Percentiles rank a stretch among this genome's conserved stretches.
Evolutionary conservation across 2,797 vertebrate genomes (phyloP).

Genomic region (Acipenser oxyrinchus): DNA sequence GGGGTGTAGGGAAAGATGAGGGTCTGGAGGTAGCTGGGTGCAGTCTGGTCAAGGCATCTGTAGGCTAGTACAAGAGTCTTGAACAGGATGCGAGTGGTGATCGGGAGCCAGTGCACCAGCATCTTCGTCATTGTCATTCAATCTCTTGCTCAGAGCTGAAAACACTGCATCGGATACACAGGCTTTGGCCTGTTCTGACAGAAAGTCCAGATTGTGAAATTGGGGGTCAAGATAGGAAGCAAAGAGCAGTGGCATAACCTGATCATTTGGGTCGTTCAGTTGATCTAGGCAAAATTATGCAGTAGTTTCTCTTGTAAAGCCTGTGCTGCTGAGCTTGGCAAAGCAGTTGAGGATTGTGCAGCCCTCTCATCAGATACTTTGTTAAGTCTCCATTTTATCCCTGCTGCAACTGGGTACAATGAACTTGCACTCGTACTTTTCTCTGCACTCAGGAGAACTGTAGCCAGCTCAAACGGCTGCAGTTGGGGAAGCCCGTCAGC

Average conservation of each 20-base stretch:
- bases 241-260: not conserved
- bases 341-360: not conserved
- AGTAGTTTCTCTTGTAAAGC: not conserved
- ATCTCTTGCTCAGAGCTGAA: not conserved
- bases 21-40: too few relatives aligned
- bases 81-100: too few relatives aligned
- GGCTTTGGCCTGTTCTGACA: not conserved
- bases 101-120: too few relatives aligned
- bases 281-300: not conserved
- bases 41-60: too few relatives aligned
- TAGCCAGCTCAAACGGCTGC: not conserved
- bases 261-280: not conserved
- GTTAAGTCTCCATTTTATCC: not conserved
- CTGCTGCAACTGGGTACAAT: not conserved
- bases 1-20: too few relatives aligned
- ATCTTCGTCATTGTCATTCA: too few relatives aligned
- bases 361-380: not conserved
- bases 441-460: not conserved
- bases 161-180: not conserved
- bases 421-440: not conserved
- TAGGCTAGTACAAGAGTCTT: too few relatives aligned
- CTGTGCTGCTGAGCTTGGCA: not conserved
- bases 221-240: not conserved
- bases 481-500: not conserved
- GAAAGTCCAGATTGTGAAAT: not conserved